phyloP scores from a whole-genome alignment of 2,888 invertebrate genomes.

The Taphrorychus bicolor region DNA sequence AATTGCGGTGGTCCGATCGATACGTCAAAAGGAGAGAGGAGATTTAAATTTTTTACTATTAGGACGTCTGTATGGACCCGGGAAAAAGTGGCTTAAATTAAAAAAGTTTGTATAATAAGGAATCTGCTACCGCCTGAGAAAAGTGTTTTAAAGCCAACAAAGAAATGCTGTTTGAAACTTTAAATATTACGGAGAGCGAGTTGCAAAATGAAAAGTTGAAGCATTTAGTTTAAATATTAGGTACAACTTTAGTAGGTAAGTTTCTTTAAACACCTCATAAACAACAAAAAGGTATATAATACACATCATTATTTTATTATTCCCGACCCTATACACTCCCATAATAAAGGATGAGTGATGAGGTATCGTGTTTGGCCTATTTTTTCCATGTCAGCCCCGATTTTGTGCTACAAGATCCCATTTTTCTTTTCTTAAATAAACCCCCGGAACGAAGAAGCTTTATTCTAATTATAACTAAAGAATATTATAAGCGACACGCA shows the following conservation, averaged over 20 bases:
- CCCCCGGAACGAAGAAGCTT: slow-evolving; percentile 4
- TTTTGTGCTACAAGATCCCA: slow-evolving; percentile 11
- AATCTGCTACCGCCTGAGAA: not conserved
- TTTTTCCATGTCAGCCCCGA: not conserved
- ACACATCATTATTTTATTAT: not conserved
- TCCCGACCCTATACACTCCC: not conserved
- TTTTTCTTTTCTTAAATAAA: slow-evolving; percentile 25
- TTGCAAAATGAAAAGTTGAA: not conserved
- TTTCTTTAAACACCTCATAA: not conserved
- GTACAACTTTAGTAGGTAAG: not conserved
- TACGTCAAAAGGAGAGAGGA: not conserved
- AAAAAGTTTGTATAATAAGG: not conserved
- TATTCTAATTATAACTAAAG: slow-evolving; percentile 12
- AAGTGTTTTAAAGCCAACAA: not conserved
- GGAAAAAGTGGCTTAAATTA: not conserved
- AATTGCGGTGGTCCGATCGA: slow-evolving; percentile 17
- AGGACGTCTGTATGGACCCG: not conserved
- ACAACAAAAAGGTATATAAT: not conserved
- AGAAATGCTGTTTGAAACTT: not conserved
- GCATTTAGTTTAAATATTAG: too few relatives aligned
- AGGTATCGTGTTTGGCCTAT: slow-evolving; percentile 8
- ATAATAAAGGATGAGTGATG: slow-evolving; percentile 6
- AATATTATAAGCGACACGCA: not conserved
- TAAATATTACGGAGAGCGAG: not conserved
- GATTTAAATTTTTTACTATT: not conserved